Evolutionary conservation across 2,113 vertebrate species (phyloP).

Genomic region (Taxidea taxus): DNA sequence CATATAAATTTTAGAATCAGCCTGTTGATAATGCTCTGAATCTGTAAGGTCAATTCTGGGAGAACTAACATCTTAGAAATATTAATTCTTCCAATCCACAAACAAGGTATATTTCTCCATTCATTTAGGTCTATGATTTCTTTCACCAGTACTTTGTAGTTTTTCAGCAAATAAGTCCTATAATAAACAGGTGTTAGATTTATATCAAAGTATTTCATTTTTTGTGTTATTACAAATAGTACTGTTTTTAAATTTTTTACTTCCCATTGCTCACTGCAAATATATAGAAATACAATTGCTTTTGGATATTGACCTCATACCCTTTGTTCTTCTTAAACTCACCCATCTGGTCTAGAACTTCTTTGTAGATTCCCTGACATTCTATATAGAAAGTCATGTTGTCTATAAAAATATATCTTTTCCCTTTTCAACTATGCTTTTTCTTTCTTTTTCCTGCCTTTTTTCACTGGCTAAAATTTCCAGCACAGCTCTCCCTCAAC

Average conservation of each 20-base stretch:
- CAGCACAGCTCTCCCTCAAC: neutral
- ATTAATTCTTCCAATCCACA: neutral
- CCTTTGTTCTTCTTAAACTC: neutral
- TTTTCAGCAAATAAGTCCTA: neutral
- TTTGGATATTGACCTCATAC: neutral
- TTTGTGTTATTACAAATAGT: neutral
- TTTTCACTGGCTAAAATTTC: neutral
- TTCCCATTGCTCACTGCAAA: neutral
- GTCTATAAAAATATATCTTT: neutral
- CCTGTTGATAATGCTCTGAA: neutral
- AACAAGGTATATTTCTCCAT: neutral
- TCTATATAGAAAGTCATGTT: neutral
- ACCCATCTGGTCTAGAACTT: neutral
- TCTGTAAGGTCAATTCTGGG: neutral
- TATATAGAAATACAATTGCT: neutral
- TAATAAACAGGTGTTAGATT: neutral
- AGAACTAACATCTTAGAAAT: neutral
- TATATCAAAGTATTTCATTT: neutral
- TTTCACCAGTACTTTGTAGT: neutral
- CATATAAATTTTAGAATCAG: neutral
- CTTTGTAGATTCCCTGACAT: neutral
- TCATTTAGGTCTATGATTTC: neutral
- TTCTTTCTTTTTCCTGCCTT: neutral
- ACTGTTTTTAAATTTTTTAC: neutral
- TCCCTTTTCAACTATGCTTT: neutral